Evolutionary conservation across 2,797 vertebrate species (phyloP).

Genomic region (Neopelma chrysocephalum): DNA sequence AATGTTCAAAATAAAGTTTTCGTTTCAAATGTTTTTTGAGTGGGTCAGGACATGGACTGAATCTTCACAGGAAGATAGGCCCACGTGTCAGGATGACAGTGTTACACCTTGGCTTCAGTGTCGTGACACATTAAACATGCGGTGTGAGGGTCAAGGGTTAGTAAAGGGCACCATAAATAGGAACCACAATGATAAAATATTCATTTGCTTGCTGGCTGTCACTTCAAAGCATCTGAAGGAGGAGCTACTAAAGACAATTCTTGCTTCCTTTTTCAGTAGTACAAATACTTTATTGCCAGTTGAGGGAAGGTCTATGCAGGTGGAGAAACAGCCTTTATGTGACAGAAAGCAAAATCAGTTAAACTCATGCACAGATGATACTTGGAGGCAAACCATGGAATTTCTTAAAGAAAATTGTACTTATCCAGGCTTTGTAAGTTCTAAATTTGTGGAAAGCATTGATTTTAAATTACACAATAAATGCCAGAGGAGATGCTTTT

Average conservation of each 20-base stretch:
- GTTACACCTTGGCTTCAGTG: not conserved
- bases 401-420: not conserved
- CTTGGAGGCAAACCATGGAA: not conserved
- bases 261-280: not conserved
- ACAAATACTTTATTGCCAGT: not conserved
- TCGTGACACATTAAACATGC: not conserved
- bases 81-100: not conserved
- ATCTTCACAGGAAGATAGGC: not conserved
- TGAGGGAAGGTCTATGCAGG: not conserved
- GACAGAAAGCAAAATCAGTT: not conserved
- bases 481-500: not conserved
- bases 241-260: not conserved
- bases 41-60: not conserved
- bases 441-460: not conserved
- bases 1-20: not conserved
- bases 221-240: slow-evolving; percentile 21
- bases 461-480: not conserved
- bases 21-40: not conserved
- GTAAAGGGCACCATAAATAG: not conserved
- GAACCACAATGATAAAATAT: not conserved
- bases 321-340: not conserved
- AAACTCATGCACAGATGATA: not conserved
- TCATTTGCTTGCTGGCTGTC: not conserved
- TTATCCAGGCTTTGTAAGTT: not conserved
- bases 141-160: not conserved